Conservation (phyloP, 1,140 invertebrate genomes). For the Apis dorsata region DNA sequence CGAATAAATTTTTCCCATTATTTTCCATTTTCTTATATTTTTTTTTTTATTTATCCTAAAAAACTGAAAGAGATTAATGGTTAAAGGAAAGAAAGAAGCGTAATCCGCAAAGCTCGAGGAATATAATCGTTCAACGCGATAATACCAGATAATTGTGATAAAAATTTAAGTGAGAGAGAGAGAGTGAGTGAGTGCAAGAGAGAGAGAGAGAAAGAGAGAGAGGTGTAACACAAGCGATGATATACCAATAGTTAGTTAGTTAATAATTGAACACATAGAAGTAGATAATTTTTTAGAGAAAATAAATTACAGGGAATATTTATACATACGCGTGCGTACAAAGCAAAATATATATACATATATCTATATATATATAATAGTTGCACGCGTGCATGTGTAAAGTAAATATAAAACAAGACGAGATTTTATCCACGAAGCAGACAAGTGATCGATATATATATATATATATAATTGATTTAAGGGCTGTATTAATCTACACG, state of each 20-base stretch:
- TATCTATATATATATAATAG: conserved; percentile 11
- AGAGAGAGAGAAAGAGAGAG: too few species aligned
- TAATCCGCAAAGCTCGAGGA: conserved; percentile 18
- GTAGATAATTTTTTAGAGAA: conserved; percentile 45
- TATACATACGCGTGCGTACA: conserved; percentile 20
- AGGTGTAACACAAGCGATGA: background rate
- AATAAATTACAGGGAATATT: conserved; percentile 51
- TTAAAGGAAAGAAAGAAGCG: conserved; percentile 11
- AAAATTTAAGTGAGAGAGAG: background rate
- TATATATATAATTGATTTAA: conserved; percentile 48
- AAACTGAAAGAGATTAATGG: too few species aligned
- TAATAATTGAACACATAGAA: conserved; percentile 24
- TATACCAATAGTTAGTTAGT: conserved; percentile 41
- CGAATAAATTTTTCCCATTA: too few species aligned
- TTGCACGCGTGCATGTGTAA: conserved; percentile 46
- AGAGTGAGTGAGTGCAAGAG: too few species aligned
- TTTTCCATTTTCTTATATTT: too few species aligned
- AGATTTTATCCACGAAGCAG: conserved; percentile 52
- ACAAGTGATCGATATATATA: conserved; percentile 53
- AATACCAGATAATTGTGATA: conserved; percentile 50
- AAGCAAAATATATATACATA: conserved; percentile 3
- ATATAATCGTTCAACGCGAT: conserved; percentile 38
- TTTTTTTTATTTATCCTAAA: too few species aligned
- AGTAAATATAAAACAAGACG: conserved; percentile 6
- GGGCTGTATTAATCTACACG: conserved; percentile 44